Evolutionary conservation across 2,113 vertebrate species (phyloP), one percentile per base, ranked within the genome.

Genomic region (Talpa occidentalis): DNA sequence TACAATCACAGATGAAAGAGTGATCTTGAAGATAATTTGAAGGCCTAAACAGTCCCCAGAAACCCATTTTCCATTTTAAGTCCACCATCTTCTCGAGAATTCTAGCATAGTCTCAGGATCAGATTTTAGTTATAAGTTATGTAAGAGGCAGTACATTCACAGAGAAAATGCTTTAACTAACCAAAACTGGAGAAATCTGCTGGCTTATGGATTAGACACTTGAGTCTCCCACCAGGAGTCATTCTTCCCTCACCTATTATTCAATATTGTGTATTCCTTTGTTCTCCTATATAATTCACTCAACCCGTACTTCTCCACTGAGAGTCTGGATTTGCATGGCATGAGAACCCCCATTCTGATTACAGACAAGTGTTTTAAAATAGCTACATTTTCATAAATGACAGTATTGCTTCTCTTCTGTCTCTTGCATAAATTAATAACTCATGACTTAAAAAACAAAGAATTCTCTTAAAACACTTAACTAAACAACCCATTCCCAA

Each of bases 331-430:
- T 70, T 70, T 70, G 76, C 59, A 79, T 88, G 19, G 28, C 64
- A 87, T 6, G 16, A 89, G 17, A 54, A 9, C 3, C 44, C 70
- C 59, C 12, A 54, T 70, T 85, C 28, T 80, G 44, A 52, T n/a
- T n/a, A 2, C 16, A 81, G 66, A 9, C 42, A 85, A 88, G 76
- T 88, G 5, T 85, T 92, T 54, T 76, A 69, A 74, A 94, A 89
- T 72, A 44, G 10, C 26, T 77, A 37, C 9, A 7, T 42, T 91
- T 84, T 72, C 54, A 89, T 81, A 85, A 93, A 40, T 54, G 12
- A 70, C 32, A 80, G 12, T 49, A 37, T 88, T 72, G 54, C 12
- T 85, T 72, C n/a, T 66, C 59, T 76, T 84, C 59, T 28, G 9
- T 52, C 12, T 78, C 37, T 52, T 62, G 47, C 3, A 76, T 44